These are phyloP conservation scores for Hoplodrina ambigua DNA, from an alignment of 2,888 invertebrate species.

Conservation along the genomic window DNA sequence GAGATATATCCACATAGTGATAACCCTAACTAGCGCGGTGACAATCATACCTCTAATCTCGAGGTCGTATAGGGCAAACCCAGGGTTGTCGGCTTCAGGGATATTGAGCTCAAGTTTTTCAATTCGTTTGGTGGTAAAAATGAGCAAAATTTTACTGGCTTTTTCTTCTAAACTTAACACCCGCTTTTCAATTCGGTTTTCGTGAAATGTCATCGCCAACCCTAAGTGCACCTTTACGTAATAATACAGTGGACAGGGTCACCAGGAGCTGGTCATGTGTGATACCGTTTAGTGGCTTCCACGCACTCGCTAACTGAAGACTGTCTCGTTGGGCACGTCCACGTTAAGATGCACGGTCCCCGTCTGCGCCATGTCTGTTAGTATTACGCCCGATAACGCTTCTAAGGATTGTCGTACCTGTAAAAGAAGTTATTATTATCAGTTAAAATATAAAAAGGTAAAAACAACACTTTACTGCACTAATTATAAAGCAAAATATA, in stretches of 20 bases:
- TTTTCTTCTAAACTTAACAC: neutral
- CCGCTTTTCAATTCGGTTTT: neutral
- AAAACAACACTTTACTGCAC: too few relatives aligned
- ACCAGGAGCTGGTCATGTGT: conserved; percentile 9
- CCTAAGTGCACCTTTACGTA: conserved; percentile 16
- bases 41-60: conserved; percentile 4
- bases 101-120: neutral
- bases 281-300: neutral
- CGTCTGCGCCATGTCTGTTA: conserved; percentile 82
- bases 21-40: conserved; percentile 15
- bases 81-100: conserved; percentile 25
- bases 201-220: conserved; percentile 15
- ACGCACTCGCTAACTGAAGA: conserved; percentile 81
- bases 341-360: conserved; percentile 64
- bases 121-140: neutral
- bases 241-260: neutral
- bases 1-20: conserved; percentile 42
- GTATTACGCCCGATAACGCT: conserved; percentile 93
- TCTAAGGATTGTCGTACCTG: conserved; percentile 95
- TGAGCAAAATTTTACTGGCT: conserved; percentile 12
- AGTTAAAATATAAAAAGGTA: too few relatives aligned
- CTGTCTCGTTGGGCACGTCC: conserved; percentile 82
- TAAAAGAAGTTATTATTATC: conserved; percentile 58
- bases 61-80: neutral
- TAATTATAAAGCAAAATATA: too few relatives aligned